Evolutionary conservation across 2,113 vertebrate genomes (phyloP).

Genomic region (Leptosomus discolor): DNA sequence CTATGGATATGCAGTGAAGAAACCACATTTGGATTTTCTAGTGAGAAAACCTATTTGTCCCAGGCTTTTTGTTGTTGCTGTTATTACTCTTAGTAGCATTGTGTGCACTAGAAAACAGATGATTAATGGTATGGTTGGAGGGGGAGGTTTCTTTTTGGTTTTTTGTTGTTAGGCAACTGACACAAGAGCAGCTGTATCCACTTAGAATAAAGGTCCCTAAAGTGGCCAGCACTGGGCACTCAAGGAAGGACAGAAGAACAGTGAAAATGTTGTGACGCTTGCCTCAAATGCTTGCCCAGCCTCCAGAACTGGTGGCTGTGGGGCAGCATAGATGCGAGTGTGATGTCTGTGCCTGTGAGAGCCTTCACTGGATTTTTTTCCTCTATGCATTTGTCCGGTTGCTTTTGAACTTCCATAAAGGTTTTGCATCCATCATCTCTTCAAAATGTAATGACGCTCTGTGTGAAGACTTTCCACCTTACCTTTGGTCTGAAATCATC

Average conservation of each 20-base stretch:
- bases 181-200: background rate
- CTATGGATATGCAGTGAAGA: background rate
- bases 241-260: background rate
- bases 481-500: background rate
- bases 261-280: background rate
- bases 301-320: background rate
- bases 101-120: background rate
- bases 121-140: background rate
- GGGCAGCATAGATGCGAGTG: background rate
- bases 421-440: background rate
- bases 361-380: background rate
- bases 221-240: background rate
- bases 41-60: background rate
- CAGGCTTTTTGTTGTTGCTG: background rate
- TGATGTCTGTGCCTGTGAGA: background rate
- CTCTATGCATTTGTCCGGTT: background rate
- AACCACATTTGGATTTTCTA: background rate
- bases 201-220: background rate
- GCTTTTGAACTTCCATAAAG: background rate
- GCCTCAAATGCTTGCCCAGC: background rate
- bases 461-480: background rate
- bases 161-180: background rate
- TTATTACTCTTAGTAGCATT: background rate
- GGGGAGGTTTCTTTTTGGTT: background rate
- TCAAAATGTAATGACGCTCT: background rate